Conservation (phyloP, 2,888 invertebrate genomes). For the Volucella zonaria region DNA sequence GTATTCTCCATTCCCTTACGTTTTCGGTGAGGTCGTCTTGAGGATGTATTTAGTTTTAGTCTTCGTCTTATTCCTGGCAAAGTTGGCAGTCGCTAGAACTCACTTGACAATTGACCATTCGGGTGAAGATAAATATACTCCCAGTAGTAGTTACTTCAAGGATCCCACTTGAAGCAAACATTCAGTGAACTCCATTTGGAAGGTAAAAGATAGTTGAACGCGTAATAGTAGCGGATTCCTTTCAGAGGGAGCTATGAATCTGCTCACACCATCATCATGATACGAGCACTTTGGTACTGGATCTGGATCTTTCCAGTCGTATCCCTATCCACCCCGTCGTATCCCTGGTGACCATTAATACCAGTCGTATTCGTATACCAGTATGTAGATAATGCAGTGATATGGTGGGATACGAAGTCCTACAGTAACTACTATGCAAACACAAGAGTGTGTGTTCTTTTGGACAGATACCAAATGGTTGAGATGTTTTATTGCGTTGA, state of each 20-base stretch:
- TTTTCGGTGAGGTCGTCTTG: neutral
- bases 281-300: neutral
- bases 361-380: constrained; percentile 28
- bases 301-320: neutral
- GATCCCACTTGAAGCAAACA: constrained; percentile 59
- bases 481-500: constrained; percentile 63
- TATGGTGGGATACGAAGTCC: constrained; percentile 15
- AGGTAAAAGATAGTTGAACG: constrained; percentile 15
- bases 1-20: neutral
- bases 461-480: constrained; percentile 70
- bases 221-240: constrained; percentile 30
- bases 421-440: constrained; percentile 1
- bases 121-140: constrained; percentile 65
- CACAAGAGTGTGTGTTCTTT: constrained; percentile 31
- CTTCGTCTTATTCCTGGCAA: constrained; percentile 4
- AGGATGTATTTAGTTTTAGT: constrained; percentile 16
- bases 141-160: constrained; percentile 59
- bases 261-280: too few species aligned
- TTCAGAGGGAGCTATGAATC: neutral
- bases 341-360: constrained; percentile 50
- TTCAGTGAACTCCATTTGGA: constrained; percentile 50
- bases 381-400: constrained; percentile 61
- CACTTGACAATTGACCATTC: constrained; percentile 71
- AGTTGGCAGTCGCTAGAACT: constrained; percentile 52
- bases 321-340: neutral